Evolutionary conservation across 2,888 invertebrate species (phyloP), one percentile per base, ranked within the genome.

Genomic region (Ethmia dodecea): DNA sequence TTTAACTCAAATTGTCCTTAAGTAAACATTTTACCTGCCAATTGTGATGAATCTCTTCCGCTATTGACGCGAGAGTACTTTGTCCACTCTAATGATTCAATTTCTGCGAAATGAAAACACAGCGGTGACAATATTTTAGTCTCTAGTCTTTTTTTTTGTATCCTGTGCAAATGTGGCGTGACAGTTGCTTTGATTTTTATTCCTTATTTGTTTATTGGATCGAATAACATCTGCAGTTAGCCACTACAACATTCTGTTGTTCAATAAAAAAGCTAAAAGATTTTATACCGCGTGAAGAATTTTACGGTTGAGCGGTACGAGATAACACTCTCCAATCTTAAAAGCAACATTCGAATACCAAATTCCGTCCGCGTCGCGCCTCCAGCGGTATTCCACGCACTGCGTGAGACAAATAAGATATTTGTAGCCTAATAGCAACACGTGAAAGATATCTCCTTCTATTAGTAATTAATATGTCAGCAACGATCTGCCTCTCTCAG

Each of bases 11-110:
- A 83, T 79, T 76, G 79, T 69, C 65, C 71, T 27, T 58, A 67
- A 63, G 72, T 74, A 78, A 81, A 78, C 74, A 75, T 74, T 77
- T 71, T 80, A 83, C 80, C 80, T 81, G 84, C 60, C 79, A 74
- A 74, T 70, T 67, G 62, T 83, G 77, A 84, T 73, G 55, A 62
- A 83, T 80, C 60, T 65, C 56, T 70, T 71, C 71, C 68, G 60
- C 52, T 49, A 57, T 64, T 65, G 57, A 53, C 36, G 54, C 44
- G 47, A 51, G 31, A 38, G 47, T 48, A 27, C 46, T n/a, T 57
- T 62, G 62, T 60, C 48, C 55, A 52, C 52, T 61, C 40, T 60
- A 59, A 76, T 75, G 74, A 78, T 73, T 78, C 75, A 78, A 80
- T 83, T 76, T 75, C 68, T 66, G 43, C 41, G 61, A 29, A 9